Base-by-base conservation (phyloP, 1,140 invertebrate species). In the Psilanteris sp. region DNA sequence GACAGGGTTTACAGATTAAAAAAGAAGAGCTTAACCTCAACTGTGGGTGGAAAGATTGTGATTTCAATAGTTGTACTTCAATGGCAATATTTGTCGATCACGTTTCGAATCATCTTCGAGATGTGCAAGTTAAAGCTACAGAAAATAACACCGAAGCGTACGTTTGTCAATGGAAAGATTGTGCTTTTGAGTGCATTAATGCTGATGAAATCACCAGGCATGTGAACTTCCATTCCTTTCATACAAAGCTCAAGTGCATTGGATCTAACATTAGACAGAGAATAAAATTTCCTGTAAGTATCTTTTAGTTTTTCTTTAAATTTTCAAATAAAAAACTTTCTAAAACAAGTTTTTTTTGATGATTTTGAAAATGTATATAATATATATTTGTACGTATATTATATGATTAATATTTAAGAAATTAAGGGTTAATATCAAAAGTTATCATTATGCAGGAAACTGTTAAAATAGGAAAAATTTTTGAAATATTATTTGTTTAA, bases 211-310 rank as follows among this genome's bases (percentile, higher is more conserved):
- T 83, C n/a, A 80, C 89, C 1, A 90, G 93, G 0, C 95, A 96
- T 81, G 83, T 94, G 0, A 93, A 93, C 81, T 94, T 93, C 76
- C 95, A 96, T 85, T 90, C 93, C 1, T 96, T 94, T 83, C 93
- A 95, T 74, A 90, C 91, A 0, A 92, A 92, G 70, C 83, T 96
- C 4, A 91, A 94, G 79, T 91, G 91, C 7, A 91, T 94, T 24
- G 95, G 94, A 1, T 88, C 89, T 10, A 91, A 92, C 72, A 89
- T 92, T 8, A 84, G 91, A 44, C 85, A 90, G 8, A 89, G 90
- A 13, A 87, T 90, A 4, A 91, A 91, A 54, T 85, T 95, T 27
- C 91, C 91, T 0, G 90, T 90, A 84, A 85, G 55, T 52, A 43
- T 27, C n/a, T n/a, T n/a, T n/a, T n/a, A n/a, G n/a, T n/a, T n/a